A percentile compares a stretch with the other conserved stretches of the same genome.
Conservation (phyloP, 1,140 invertebrate species). For the Fopius arisanus region DNA sequence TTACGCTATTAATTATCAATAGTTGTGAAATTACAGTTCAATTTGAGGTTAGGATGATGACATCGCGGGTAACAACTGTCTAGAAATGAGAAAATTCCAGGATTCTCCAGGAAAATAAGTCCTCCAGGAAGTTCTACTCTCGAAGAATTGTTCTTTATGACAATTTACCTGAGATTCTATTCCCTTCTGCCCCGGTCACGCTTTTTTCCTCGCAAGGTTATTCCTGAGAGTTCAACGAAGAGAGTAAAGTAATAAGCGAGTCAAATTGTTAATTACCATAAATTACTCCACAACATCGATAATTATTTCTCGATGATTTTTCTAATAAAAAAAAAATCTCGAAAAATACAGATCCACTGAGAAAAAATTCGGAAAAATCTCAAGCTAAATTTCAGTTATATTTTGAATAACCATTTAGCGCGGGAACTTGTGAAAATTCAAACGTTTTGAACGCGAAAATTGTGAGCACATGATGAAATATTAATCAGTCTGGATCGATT, state of each 20-base stretch:
- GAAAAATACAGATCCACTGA: background rate
- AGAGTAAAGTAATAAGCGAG: background rate
- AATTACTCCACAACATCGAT: background rate
- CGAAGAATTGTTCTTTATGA: background rate
- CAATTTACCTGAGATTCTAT: background rate
- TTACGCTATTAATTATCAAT: too few relatives aligned
- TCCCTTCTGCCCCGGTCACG: background rate
- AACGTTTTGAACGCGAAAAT: background rate
- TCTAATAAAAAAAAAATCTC: background rate
- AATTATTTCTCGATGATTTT: background rate
- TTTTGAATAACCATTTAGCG: background rate
- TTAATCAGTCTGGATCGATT: background rate
- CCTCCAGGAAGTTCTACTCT: background rate
- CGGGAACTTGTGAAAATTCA: background rate
- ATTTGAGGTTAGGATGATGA: constrained; percentile 46
- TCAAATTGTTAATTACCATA: background rate
- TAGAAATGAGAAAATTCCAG: background rate
- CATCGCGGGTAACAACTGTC: constrained; percentile 12
- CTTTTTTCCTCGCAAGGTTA: background rate
- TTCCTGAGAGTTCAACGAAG: background rate
- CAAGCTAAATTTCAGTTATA: background rate
- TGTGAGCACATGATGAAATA: background rate
- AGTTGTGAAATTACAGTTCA: background rate
- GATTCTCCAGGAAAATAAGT: background rate
- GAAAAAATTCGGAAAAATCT: background rate